phyloP scores from a whole-genome alignment of 2,888 invertebrate species.

The Pseudolycoriella hygida region DNA sequence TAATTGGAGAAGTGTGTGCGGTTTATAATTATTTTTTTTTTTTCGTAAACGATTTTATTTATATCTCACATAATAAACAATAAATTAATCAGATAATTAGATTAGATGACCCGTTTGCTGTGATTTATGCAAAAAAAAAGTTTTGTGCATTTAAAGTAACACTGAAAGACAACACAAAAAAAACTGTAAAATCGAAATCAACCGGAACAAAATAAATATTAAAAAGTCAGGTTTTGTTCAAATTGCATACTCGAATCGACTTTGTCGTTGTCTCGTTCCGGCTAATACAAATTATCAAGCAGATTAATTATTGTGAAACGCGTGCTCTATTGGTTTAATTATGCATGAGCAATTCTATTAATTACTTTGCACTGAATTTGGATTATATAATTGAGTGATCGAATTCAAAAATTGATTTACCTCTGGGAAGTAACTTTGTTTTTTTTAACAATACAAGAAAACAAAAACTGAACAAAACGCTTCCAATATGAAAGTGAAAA shows the following conservation, averaged over 20 bases:
- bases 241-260: too few relatives aligned
- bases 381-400: neutral
- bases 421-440: neutral
- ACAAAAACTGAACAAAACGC: neutral
- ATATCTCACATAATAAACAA: neutral
- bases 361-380: neutral
- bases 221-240: too few relatives aligned
- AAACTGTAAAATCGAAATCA: too few relatives aligned
- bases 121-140: too few relatives aligned
- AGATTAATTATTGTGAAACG: neutral
- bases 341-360: constrained; percentile 3
- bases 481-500: neutral
- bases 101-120: too few relatives aligned
- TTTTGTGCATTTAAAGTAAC: too few relatives aligned
- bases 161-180: too few relatives aligned
- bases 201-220: too few relatives aligned
- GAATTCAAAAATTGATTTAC: neutral
- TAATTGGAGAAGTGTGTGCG: neutral
- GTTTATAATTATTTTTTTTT: neutral
- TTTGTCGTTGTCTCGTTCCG: too few relatives aligned
- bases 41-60: neutral
- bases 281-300: too few relatives aligned
- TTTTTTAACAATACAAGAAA: neutral
- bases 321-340: neutral
- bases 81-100: too few relatives aligned